Conservation (phyloP, 2,113 vertebrate genomes). For the Myotis lucifugus region DNA sequence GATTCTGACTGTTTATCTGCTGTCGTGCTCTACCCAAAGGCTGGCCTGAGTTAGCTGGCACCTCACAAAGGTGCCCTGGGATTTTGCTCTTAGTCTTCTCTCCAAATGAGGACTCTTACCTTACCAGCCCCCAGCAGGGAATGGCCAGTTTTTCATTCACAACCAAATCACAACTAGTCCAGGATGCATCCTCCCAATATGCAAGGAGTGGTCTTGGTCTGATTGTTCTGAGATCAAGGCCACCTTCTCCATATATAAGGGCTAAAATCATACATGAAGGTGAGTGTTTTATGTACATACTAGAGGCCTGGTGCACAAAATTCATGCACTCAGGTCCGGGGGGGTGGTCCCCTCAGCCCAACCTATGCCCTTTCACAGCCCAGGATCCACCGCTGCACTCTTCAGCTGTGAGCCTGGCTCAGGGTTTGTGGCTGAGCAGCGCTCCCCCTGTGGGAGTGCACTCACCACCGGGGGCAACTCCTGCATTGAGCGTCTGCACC, state of each 20-base stretch:
- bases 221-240: background rate
- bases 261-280: background rate
- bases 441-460: too few species aligned
- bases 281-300: background rate
- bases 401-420: too few species aligned
- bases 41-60: background rate
- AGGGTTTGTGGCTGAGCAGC: too few species aligned
- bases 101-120: background rate
- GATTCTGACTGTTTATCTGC: background rate
- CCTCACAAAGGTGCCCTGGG: background rate
- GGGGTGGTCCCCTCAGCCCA: too few species aligned
- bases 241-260: background rate
- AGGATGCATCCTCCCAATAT: background rate
- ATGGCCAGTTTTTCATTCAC: background rate
- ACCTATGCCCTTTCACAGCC: too few species aligned
- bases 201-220: background rate
- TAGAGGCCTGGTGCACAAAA: background rate
- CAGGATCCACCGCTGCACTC: too few species aligned
- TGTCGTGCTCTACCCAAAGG: background rate
- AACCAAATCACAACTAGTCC: background rate
- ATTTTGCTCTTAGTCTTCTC: background rate
- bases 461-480: too few species aligned
- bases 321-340: too few species aligned
- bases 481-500: too few species aligned
- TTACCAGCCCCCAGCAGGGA: background rate